Conservation (phyloP, 1,140 invertebrate species). For the Drosophila kikkawai region DNA sequence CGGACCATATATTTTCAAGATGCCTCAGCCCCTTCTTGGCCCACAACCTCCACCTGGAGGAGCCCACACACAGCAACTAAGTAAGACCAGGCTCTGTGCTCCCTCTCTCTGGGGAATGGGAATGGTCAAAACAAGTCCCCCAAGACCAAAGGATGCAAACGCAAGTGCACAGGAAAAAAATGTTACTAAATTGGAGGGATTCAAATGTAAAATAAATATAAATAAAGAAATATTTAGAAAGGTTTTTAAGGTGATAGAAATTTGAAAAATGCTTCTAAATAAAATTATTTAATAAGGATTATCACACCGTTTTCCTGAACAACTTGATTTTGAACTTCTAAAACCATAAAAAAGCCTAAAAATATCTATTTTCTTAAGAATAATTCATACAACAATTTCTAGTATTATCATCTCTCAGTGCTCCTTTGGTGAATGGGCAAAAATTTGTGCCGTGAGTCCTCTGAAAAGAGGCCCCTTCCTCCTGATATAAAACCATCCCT, state of each 20-base stretch:
- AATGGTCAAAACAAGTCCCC: conserved; percentile 76
- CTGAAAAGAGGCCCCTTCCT: neutral
- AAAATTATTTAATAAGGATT: no score
- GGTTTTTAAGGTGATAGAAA: no score
- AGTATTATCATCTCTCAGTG: neutral
- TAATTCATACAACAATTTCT: neutral
- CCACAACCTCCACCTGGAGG: conserved; percentile 18
- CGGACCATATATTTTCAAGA: conserved; percentile 77
- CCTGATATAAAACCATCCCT: neutral
- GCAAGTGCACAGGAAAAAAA: neutral
- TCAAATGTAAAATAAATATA: no score
- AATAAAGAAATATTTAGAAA: no score
- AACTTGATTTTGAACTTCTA: neutral
- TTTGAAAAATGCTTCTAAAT: no score
- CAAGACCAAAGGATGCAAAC: conserved; percentile 44
- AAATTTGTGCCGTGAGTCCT: conserved; percentile 28
- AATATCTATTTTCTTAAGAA: neutral
- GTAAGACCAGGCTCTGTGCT: conserved; percentile 30
- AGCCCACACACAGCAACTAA: conserved; percentile 68
- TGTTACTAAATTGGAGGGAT: neutral
- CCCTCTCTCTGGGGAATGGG: conserved; percentile 22
- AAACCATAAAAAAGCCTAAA: neutral
- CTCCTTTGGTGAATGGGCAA: conserved; percentile 17
- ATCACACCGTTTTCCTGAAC: no score
- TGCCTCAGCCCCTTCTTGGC: conserved; percentile 13